Conservation (phyloP, 2,113 vertebrate species). For the Ursus arctos region DNA sequence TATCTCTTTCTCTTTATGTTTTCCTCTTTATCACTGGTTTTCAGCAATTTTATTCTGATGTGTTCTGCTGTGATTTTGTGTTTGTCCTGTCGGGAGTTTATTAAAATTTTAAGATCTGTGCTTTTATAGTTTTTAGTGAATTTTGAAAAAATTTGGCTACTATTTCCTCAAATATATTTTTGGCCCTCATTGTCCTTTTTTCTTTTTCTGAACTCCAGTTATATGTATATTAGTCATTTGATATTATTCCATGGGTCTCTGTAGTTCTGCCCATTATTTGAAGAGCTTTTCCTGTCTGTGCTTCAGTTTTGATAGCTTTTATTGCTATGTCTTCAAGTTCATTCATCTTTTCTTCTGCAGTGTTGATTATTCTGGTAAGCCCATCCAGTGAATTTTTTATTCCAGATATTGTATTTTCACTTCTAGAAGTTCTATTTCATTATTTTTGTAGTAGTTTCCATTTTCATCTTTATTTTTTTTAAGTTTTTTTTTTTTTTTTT, state of each 20-base stretch:
- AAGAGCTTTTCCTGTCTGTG: not conserved
- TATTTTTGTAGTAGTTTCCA: constrained; percentile 8
- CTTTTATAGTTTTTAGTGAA: not conserved
- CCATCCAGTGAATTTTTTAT: not conserved
- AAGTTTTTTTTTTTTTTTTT: no score
- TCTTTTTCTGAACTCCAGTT: not conserved
- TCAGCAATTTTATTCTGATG: not conserved
- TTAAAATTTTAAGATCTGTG: not conserved
- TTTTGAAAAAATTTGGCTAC: not conserved
- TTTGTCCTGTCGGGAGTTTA: not conserved
- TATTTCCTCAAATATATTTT: constrained; percentile 6
- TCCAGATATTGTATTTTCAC: constrained; percentile 10
- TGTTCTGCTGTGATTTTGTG: constrained; percentile 10
- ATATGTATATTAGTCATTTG: not conserved
- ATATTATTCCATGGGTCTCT: not conserved
- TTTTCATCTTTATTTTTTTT: not conserved
- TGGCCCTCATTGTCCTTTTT: not conserved
- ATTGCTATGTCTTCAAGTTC: not conserved
- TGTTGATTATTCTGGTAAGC: not conserved
- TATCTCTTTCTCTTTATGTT: constrained; percentile 15
- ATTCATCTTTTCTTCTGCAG: not conserved
- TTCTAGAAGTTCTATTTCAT: not conserved
- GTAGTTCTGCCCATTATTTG: not conserved
- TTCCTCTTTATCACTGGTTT: not conserved
- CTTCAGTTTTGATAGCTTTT: not conserved